Conservation (phyloP, 35 echinoderm and acorn worm genomes). For the Amphiura filiformis region DNA sequence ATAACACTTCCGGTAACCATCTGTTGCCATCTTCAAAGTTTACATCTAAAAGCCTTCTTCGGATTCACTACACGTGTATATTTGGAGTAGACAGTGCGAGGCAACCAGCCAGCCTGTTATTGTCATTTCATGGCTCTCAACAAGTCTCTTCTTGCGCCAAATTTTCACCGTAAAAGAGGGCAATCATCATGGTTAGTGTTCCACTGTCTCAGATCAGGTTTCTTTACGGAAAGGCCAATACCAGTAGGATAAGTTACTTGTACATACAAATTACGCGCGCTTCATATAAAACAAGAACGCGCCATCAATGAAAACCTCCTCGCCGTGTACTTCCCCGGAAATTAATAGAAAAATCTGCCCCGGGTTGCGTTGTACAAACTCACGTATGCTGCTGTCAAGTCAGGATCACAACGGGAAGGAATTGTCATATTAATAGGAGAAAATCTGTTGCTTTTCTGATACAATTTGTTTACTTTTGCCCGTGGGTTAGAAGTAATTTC, state of each 20-base stretch:
- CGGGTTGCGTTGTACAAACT: conserved; percentile 6
- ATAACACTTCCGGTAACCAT: background rate
- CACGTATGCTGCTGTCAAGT: background rate
- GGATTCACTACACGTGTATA: no score
- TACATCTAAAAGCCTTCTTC: no score
- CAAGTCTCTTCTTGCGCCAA: background rate
- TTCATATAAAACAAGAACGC: background rate
- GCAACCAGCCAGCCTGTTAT: background rate
- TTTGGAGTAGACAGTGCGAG: background rate
- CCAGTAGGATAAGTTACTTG: background rate
- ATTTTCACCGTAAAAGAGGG: background rate
- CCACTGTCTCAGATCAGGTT: background rate
- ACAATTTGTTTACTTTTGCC: conserved; percentile 15
- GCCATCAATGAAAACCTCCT: background rate
- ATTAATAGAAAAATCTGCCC: conserved; percentile 15
- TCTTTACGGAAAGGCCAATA: background rate
- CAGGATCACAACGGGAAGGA: background rate
- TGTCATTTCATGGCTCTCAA: background rate
- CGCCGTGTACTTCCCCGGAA: background rate
- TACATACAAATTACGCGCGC: background rate
- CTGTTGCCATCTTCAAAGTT: background rate
- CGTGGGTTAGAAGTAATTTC: background rate
- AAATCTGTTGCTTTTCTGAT: conserved; percentile 15
- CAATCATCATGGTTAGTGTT: background rate
- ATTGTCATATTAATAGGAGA: conserved; percentile 7